phyloP scores from a whole-genome alignment of 30 jellyfish, hydroid and myxozoan genomes.

The Turritopsis dohrnii region DNA sequence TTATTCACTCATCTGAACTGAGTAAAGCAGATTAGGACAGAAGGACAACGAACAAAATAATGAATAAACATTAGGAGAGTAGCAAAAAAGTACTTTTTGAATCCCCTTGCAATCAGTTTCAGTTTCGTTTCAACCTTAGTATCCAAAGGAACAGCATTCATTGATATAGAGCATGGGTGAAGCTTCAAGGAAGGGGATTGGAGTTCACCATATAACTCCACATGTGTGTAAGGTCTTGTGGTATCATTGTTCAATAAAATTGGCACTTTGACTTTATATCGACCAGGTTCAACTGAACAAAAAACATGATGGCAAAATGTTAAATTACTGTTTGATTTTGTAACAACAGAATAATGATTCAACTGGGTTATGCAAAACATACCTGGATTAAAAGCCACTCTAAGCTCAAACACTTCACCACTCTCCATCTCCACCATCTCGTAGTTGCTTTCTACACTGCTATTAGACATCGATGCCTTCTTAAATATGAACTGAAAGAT shows the following conservation, averaged over 20 bases:
- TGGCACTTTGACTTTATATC: constrained; percentile 50
- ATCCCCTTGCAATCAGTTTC: constrained; percentile 58
- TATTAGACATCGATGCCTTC: constrained; percentile 49
- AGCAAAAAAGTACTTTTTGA: constrained; percentile 34
- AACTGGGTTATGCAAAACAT: no score
- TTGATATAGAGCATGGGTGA: constrained; percentile 51
- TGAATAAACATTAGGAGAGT: no score
- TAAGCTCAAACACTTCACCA: constrained; percentile 73
- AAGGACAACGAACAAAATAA: no score
- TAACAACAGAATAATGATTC: no score
- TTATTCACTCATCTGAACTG: no score
- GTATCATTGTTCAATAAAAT: constrained; percentile 49
- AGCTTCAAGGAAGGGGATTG: constrained; percentile 54
- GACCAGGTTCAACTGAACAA: constrained; percentile 58
- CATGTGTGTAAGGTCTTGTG: constrained; percentile 51
- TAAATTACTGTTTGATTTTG: no score
- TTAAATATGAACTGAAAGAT: constrained; percentile 51
- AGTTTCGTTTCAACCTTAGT: constrained; percentile 43
- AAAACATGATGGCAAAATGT: no score
- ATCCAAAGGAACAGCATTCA: constrained; percentile 72
- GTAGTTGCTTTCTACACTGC: constrained; percentile 22
- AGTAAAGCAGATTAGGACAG: no score
- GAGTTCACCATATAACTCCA: constrained; percentile 54
- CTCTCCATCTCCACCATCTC: constrained; percentile 40
- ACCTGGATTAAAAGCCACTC: constrained; percentile 79